phyloP scores from a whole-genome alignment of 2,113 vertebrate species.

The Microcebus murinus region DNA sequence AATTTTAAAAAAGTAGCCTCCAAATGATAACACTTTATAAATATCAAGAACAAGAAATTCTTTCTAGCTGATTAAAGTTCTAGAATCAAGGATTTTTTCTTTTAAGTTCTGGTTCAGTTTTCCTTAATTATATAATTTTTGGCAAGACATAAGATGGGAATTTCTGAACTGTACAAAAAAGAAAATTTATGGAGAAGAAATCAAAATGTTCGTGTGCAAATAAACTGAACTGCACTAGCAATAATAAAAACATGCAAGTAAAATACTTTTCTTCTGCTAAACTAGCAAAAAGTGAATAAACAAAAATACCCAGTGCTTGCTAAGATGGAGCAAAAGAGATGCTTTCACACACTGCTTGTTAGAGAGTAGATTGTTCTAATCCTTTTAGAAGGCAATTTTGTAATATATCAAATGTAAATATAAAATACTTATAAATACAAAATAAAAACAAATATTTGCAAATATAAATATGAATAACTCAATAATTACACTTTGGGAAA shows the following conservation, averaged over 20 bases:
- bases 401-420: neutral
- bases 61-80: neutral
- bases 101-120: neutral
- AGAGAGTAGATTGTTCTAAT: neutral
- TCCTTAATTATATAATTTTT: neutral
- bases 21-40: conserved; percentile 12
- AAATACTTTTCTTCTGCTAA: neutral
- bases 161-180: neutral
- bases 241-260: neutral
- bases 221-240: neutral
- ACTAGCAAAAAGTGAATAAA: conserved; percentile 14
- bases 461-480: neutral
- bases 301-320: neutral
- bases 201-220: neutral
- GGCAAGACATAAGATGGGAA: neutral
- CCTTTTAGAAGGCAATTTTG: conserved; percentile 4
- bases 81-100: neutral
- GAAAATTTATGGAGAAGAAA: neutral
- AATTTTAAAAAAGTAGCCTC: neutral
- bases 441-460: conserved; percentile 12
- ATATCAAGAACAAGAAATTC: neutral
- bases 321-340: conserved; percentile 9
- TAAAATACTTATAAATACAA: neutral
- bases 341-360: neutral
- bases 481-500: neutral